Base-by-base conservation (phyloP, 2,888 invertebrate genomes). In the Thalpophila matura region DNA sequence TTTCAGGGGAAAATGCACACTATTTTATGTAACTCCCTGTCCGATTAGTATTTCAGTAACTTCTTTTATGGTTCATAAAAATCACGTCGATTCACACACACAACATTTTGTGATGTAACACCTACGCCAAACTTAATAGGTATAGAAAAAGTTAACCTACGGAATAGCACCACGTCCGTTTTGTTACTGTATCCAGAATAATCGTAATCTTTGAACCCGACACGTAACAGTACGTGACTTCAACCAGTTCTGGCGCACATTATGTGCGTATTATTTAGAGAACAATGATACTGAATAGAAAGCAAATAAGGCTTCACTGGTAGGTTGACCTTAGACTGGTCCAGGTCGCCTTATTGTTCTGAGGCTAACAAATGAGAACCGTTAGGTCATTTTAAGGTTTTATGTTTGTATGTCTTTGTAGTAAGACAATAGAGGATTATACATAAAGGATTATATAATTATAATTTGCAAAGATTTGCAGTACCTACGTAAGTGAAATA, bases 271-370 rank as follows among this genome's bases (percentile, higher is more conserved):
- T 66, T 69, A 46, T 71, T 54, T 65, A 38, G 37, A 55, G 66
- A 66, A 60, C 60, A 72, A 66, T 66, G 50, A 66, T 66, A 66
- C 54, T 47, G 40, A 42, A 54, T 59, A 72, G 69, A 42, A 59
- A 33, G 66, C 60, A 72, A 66, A 66, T 72, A 70, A 31, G 24
- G 46, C 37, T 42, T 50, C 66, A 42, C 31, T 55, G 46, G 47
- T 35, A 38, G 45, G 47, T 12, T 55, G 55, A 62, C 62, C 60
- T 16, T 2, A 10, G 14, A 14, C 33, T 33, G 20, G 53, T 50
- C 16, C 60, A 46, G 45, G 54, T 53, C 43, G 22, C 35, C 14
- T 40, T 72, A 46, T 65, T 60, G 66, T 59, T 40, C 31, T 31
- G n/a, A 49, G 43, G 24, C 59, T 33, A 47, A 57, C 51, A 37